Base-by-base conservation (phyloP, 2,888 invertebrate genomes). In the Tetragonisca angustula region DNA sequence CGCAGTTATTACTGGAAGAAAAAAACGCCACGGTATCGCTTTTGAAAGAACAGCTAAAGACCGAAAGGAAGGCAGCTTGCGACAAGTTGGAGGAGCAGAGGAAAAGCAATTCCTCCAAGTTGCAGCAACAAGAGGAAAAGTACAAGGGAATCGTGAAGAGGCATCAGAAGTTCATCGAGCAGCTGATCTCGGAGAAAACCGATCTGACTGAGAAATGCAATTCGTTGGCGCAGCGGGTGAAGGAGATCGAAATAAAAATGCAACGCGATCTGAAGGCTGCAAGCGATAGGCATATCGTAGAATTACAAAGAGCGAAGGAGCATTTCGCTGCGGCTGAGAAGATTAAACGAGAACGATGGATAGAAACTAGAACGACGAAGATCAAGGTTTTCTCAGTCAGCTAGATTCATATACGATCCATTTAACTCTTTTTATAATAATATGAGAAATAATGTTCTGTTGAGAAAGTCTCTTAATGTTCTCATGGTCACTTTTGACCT, bases 121-220 rank as follows among this genome's bases (percentile, higher is more conserved):
- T 96, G 76, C 95, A 95, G 32, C 95, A 95, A 52, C 96, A 96
- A 89, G 96, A 97, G 92, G 95, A 96, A 43, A 97, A 98, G 89
- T 97, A 97, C 90, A 97, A 98, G 90, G 95, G 94, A 3, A 96
- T 97, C 1, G 96, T 98, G 36, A 96, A 96, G 87, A 95, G 98
- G 21, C 98, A 98, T 92, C 98, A 98, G 92, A 97, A 96, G 83
- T 98, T 98, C 88, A 97, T 98, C 70, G 98, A 98, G 92, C 94
- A 97, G 95, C 92, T 98, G 69, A 96, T 98, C 84, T 96, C 96
- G 79, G 98, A 98, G 92, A 98, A 98, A 94, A 97, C 97, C 85
- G 95, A 96, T 0, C 92, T 98, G 27, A 97, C 97, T 89, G 97
- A 97, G 85, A 96, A 97, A 88, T 97, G 97, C 87, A 97, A 97